Base-by-base conservation (phyloP, 2,113 vertebrate species). In the Prochilodus magdalenae region DNA sequence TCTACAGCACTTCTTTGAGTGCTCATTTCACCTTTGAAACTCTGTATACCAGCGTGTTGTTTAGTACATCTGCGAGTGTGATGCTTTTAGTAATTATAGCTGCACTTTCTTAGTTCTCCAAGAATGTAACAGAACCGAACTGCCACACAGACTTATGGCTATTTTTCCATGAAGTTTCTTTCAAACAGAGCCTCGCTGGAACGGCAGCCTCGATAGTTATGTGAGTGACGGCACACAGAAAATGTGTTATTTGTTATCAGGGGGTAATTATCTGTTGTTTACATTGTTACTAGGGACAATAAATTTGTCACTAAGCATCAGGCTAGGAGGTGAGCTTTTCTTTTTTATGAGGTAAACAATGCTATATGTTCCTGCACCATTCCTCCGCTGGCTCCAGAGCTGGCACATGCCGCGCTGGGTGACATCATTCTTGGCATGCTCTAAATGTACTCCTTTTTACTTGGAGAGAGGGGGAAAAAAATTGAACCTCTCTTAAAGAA, bases 341-440 rank as follows among this genome's bases (percentile, higher is more conserved):
- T 24, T 96, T 91, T 96, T 94, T 94, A 94, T 90, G 95, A 95
- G 95, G 94, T 96, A 96, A 97, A 97, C 96, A 96, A 94, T 96
- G 96, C 95, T 95, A 95, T 94, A 95, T 95, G 93, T 95, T 95
- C 95, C 91, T 96, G 93, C 94, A 89, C 90, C 93, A 92, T 91
- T 93, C 92, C 94, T 91, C 93, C 94, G 0, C 93, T 94, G 94
- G 94, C 94, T 89, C 87, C 92, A 89, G 93, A 92, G 89, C 90
- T 96, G 95, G 96, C 95, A 91, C 92, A 89, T 82, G 89, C 89
- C 87, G 89, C 33, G 88, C 92, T 90, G 73, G 91, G 91, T 98
- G 96, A 98, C 96, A 95, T 98, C 95, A 97, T 96, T 92, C 92
- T 95, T 98, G 96, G 97, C 97, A 95, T 91, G 88, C 89, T 86